Evolutionary conservation across 2,113 vertebrate species (phyloP).

Genomic region (Carassius auratus): DNA sequence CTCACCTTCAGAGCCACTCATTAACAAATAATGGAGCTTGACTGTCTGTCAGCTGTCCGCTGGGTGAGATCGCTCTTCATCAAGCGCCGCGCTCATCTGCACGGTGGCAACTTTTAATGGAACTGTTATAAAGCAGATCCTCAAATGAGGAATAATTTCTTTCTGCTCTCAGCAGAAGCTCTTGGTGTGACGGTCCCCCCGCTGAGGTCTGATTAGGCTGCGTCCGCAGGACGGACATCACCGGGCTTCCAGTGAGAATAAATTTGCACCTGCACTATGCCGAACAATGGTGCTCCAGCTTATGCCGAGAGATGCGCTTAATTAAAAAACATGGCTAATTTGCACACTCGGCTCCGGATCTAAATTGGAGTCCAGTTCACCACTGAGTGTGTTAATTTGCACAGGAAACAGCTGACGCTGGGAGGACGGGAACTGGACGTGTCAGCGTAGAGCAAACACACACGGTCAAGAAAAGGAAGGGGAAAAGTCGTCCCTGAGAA

Average conservation of each 20-base stretch:
- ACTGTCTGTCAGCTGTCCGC: constrained; percentile 67
- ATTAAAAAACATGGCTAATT: constrained; percentile 98
- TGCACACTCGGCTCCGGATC: constrained; percentile 86
- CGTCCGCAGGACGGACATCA: constrained; percentile 84
- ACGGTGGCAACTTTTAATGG: constrained; percentile 81
- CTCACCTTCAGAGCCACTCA: neutral
- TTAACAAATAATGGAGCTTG: neutral
- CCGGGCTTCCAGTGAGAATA: constrained; percentile 86
- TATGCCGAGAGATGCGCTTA: constrained; percentile 81
- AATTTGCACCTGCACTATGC: constrained; percentile 89
- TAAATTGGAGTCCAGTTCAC: constrained; percentile 95
- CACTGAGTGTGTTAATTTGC: constrained; percentile 99
- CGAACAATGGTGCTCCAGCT: constrained; percentile 72
- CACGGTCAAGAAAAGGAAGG: constrained; percentile 53
- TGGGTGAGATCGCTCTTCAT: constrained; percentile 85
- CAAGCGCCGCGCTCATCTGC: constrained; percentile 77
- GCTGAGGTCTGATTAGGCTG: constrained; percentile 88
- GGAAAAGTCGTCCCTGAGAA: constrained; percentile 61
- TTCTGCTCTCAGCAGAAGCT: constrained; percentile 81
- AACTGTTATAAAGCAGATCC: constrained; percentile 93
- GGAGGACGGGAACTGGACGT: constrained; percentile 65
- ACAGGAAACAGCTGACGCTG: constrained; percentile 90
- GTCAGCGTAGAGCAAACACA: constrained; percentile 36
- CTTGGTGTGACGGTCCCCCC: constrained; percentile 80
- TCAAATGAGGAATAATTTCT: constrained; percentile 91